These are phyloP conservation scores for Nebria brevicollis DNA, from an alignment of 2,888 invertebrate genomes.

Conservation along the genomic window DNA sequence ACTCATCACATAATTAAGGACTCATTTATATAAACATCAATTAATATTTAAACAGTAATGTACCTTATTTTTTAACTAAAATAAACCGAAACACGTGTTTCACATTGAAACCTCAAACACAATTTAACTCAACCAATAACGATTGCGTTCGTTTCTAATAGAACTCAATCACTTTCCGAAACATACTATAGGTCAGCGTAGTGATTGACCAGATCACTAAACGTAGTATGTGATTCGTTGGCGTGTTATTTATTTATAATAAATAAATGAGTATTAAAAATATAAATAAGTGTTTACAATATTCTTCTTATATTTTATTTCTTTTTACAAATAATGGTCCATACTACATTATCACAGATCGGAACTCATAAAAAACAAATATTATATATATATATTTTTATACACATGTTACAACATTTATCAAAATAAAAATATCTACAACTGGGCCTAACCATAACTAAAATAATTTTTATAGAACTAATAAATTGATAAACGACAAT, in stretches of 20 bases:
- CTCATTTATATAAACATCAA: background rate
- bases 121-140: no score
- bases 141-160: no score
- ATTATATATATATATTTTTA: conserved; percentile 43
- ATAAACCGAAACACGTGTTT: background rate
- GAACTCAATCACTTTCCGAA: no score
- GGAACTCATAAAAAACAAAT: conserved; percentile 56
- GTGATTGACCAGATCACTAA: no score
- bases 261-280: no score
- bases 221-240: no score
- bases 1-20: background rate
- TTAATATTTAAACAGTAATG: background rate
- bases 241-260: no score
- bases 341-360: conserved; percentile 65
- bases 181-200: no score
- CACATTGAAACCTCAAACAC: background rate
- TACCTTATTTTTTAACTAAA: background rate
- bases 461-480: conserved; percentile 28
- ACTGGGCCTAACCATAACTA: conserved; percentile 32
- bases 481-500: conserved; percentile 22
- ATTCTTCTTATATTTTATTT: conserved; percentile 53
- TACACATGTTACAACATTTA: conserved; percentile 44
- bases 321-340: conserved; percentile 64
- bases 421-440: conserved; percentile 47
- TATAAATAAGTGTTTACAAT: conserved; percentile 17